Percentiles rank a stretch among this genome's conserved stretches.
Evolutionary conservation across 2,113 vertebrate species (phyloP).

Genomic region (Heterochromis multidens): DNA sequence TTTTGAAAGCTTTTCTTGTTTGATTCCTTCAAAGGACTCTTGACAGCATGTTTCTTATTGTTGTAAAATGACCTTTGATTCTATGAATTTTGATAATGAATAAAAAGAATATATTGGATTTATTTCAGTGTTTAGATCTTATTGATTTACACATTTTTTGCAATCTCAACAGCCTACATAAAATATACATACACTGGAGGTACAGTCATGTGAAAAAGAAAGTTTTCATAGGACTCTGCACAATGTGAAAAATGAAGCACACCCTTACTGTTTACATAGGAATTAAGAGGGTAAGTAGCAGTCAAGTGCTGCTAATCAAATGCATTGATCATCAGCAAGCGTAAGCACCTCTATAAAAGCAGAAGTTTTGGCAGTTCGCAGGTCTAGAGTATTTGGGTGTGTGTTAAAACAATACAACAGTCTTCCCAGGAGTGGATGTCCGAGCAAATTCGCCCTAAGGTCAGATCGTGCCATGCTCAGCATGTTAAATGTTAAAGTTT

Average conservation of each 20-base stretch:
- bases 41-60: neutral
- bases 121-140: neutral
- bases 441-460: neutral
- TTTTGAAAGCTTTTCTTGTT: too few species aligned
- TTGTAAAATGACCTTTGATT: neutral
- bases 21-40: neutral
- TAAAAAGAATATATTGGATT: neutral
- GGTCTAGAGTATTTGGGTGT: neutral
- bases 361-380: too few species aligned
- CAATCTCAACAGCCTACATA: neutral
- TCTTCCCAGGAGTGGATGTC: neutral
- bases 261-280: neutral
- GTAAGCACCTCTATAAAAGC: too few species aligned
- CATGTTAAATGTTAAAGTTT: neutral
- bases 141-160: neutral
- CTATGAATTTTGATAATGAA: neutral
- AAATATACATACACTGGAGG: neutral
- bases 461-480: neutral
- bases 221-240: too few species aligned
- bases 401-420: neutral
- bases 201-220: neutral
- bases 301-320: neutral
- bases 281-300: neutral
- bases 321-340: too few species aligned
- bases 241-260: neutral